Percentiles rank a stretch among this genome's conserved stretches.
These are phyloP conservation scores for Sebastes cheni DNA, from an alignment of 2,797 vertebrate species.

Conservation along the genomic window DNA sequence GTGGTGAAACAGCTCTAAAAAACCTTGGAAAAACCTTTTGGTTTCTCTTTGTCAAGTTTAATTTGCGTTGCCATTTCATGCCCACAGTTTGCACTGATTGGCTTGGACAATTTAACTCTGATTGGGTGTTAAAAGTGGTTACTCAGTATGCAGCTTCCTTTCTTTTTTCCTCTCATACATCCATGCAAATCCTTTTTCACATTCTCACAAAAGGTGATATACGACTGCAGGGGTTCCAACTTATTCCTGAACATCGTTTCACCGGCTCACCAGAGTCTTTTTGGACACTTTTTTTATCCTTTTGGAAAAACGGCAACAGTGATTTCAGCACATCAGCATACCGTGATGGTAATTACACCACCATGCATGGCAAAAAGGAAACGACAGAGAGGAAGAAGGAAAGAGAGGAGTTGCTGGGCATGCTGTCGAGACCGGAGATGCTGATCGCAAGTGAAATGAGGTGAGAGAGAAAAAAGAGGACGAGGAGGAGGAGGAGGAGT, in stretches of 20 bases:
- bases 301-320: neutral
- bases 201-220: neutral
- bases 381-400: neutral
- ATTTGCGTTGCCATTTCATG: neutral
- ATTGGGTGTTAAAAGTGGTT: neutral
- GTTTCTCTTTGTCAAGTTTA: neutral
- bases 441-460: conserved; percentile 67
- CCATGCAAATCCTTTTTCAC: neutral
- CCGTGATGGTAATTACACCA: conserved; percentile 27
- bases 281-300: conserved; percentile 8
- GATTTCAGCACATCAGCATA: neutral
- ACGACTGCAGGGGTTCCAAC: neutral
- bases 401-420: conserved; percentile 38
- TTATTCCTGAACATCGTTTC: neutral
- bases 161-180: neutral
- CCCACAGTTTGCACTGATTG: neutral
- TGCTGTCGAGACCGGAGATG: conserved; percentile 41
- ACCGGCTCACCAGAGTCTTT: neutral
- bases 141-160: neutral
- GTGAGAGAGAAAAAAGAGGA: conserved; percentile 39
- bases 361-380: neutral
- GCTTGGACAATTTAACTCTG: neutral
- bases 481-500: neutral
- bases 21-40: neutral
- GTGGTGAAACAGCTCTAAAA: neutral